Percentiles rank a stretch among this genome's conserved stretches.
Evolutionary conservation across 1,140 invertebrate species (phyloP).

Genomic region (Drosophila orosa): DNA sequence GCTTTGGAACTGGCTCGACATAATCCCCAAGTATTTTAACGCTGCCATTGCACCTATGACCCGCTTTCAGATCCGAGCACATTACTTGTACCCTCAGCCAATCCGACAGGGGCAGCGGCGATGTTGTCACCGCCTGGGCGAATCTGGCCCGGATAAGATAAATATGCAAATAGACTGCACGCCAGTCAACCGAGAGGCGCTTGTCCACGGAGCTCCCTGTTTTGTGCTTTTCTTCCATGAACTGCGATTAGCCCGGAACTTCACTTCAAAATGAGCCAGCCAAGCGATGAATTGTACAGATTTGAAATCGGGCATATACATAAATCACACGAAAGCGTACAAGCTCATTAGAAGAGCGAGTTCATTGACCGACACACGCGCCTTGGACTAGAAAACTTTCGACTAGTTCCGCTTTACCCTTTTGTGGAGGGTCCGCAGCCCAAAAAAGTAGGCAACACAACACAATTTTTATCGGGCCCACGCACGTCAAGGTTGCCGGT

Average conservation of each 20-base stretch:
- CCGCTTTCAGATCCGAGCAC: conserved; percentile 5
- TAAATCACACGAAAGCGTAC: conserved; percentile 53
- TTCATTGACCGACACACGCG: conserved; percentile 61
- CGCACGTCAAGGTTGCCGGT: conserved; percentile 59
- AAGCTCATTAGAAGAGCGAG: conserved; percentile 41
- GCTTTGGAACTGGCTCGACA: conserved; percentile 53
- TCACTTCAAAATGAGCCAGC: conserved; percentile 35
- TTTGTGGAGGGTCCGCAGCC: conserved; percentile 38
- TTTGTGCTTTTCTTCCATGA: conserved; percentile 55
- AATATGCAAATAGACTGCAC: conserved; percentile 77
- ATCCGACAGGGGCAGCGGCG: conserved; percentile 60
- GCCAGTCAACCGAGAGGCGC: conserved; percentile 31
- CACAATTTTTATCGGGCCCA: conserved; percentile 68
- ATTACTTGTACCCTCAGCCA: conserved; percentile 59
- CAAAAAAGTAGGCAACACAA: conserved; percentile 55
- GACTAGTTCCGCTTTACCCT: conserved; percentile 47
- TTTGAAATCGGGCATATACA: conserved; percentile 34
- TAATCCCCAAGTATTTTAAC: conserved; percentile 74
- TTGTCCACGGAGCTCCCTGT: not conserved
- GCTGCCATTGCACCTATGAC: conserved; percentile 75
- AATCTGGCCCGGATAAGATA: conserved; percentile 66
- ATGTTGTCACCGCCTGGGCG: conserved; percentile 56
- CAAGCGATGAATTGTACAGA: conserved; percentile 23
- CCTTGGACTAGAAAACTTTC: conserved; percentile 45
- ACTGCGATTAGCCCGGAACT: conserved; percentile 55